phyloP scores from a whole-genome alignment of 2,797 vertebrate species.

The Taenioides sp. region DNA sequence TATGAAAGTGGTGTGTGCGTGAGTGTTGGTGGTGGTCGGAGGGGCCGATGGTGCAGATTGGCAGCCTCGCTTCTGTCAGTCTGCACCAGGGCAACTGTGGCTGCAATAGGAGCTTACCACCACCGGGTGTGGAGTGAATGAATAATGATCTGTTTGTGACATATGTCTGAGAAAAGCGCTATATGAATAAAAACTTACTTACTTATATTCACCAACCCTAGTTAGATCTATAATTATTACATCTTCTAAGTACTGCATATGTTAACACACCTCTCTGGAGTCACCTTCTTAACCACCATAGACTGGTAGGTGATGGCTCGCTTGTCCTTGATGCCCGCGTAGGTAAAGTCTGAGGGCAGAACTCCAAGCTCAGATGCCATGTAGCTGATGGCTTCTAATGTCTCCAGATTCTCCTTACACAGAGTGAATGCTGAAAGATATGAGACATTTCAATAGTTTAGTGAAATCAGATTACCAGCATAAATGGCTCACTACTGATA shows the following conservation, averaged over 20 bases:
- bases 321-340: slow-evolving; percentile 95
- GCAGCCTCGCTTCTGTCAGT: too few relatives aligned
- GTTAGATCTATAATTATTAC: not conserved
- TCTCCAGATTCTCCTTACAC: slow-evolving; percentile 94
- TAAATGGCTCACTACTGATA: too few relatives aligned
- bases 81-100: too few relatives aligned
- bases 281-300: slow-evolving; percentile 94
- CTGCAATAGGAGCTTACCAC: too few relatives aligned
- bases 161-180: too few relatives aligned
- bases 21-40: too few relatives aligned
- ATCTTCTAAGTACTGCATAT: not conserved
- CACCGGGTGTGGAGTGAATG: too few relatives aligned
- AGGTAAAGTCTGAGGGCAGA: slow-evolving; percentile 93
- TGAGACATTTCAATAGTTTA: not conserved
- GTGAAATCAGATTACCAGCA: not conserved
- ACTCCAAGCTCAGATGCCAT: slow-evolving; percentile 88
- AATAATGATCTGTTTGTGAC: too few relatives aligned
- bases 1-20: too few relatives aligned
- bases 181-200: too few relatives aligned
- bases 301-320: slow-evolving; percentile 90
- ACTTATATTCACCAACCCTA: not conserved
- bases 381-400: slow-evolving; percentile 88
- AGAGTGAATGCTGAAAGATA: slow-evolving; percentile 86
- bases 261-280: slow-evolving; percentile 79
- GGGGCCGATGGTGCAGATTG: too few relatives aligned